Conservation (phyloP, 2,888 invertebrate genomes). For the Trachelus stipa region DNA sequence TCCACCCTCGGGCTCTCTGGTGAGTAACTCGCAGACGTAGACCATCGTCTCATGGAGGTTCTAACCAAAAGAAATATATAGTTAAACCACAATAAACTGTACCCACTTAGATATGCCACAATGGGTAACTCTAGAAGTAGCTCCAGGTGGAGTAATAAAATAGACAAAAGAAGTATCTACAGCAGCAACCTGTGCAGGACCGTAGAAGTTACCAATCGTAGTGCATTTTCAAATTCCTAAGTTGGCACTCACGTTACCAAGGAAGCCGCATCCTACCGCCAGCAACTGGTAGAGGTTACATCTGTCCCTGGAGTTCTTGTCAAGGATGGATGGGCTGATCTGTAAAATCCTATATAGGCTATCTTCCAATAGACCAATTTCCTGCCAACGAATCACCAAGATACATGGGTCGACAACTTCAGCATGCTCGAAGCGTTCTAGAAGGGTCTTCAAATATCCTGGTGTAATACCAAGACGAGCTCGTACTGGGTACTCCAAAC, state of each 20-base stretch:
- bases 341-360: constrained; percentile 53
- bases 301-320: constrained; percentile 18
- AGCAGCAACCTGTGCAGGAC: not conserved
- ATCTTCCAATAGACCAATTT: constrained; percentile 46
- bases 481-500: constrained; percentile 78
- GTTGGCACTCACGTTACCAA: constrained; percentile 50
- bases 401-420: constrained; percentile 37
- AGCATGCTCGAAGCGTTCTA: constrained; percentile 74
- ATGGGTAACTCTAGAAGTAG: not conserved
- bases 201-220: not conserved
- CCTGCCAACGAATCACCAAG: constrained; percentile 51
- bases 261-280: constrained; percentile 56
- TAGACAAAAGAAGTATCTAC: not conserved
- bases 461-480: constrained; percentile 80
- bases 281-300: constrained; percentile 55
- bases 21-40: constrained; percentile 82
- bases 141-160: not conserved
- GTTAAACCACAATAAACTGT: not conserved
- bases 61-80: constrained; percentile 62
- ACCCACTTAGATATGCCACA: not conserved
- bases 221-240: not conserved
- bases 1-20: constrained; percentile 86
- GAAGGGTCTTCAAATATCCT: constrained; percentile 81
- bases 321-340: constrained; percentile 42
- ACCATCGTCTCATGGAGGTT: constrained; percentile 83